Evolutionary conservation across 2,888 invertebrate species (phyloP), one percentile per base, ranked within the genome.

Genomic region (Philereme transversata): DNA sequence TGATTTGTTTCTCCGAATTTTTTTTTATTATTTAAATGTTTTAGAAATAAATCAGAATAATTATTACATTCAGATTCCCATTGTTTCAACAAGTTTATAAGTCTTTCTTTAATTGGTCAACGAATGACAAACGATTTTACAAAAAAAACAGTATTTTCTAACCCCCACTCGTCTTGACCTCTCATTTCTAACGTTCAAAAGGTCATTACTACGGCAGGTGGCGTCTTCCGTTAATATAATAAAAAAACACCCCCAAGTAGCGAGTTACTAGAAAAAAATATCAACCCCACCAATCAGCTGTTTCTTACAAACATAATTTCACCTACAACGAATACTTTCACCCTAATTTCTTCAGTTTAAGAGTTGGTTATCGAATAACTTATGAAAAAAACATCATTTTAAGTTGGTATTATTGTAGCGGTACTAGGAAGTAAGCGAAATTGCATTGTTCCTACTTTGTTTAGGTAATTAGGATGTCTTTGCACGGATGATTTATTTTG

Each of bases 251-350:
- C 72, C 74, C 72, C 69, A 66, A 70, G 56, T 53, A 64, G 52
- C 61, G 51, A 44, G 35, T 65, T 51, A 48, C 62, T 60, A 60
- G 67, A 69, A 72, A 75, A 72, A 71, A 57, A 52, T 48, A 57
- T 65, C 68, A 52, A 60, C 66, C 72, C 73, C 72, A 70, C 62
- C 67, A 63, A 78, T 76, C 75, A 78, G 78, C 75, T 76, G 75
- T 64, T 59, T 70, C 38, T 3, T 22, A 58, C 68, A 52, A 62
- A 60, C 11, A 48, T 40, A 22, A 9, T 33, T 9, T 40, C 33
- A 22, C 40, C 11, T 22, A 5, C 33, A 44, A 34, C 40, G 0
- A 33, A 22, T 6, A n/a, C 9, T 44, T 0, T 40, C 10, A 10
- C 41, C 56, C 51, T 74, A 57, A 50, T 0, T 3, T 0, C 0